These are phyloP conservation scores for Athrips mouffetella DNA, from an alignment of 2,888 invertebrate species.

Conservation along the genomic window DNA sequence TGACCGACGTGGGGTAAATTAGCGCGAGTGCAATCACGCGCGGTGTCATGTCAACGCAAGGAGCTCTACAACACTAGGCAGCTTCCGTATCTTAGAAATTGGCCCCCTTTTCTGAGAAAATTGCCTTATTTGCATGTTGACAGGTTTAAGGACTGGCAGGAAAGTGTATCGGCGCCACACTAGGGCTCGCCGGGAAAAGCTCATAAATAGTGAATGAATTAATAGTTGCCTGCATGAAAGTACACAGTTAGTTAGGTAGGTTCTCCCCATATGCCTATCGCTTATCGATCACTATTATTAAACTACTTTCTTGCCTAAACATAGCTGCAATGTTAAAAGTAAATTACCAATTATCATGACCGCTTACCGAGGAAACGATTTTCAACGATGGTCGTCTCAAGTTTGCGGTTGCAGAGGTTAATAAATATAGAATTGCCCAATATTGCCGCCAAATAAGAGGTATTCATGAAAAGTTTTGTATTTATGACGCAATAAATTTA, in stretches of 20 bases:
- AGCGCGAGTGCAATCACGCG: slow-evolving; percentile 30
- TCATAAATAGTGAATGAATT: slow-evolving; percentile 7
- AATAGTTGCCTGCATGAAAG: slow-evolving; percentile 9
- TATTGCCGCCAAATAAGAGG: no score
- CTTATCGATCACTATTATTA: slow-evolving; percentile 2
- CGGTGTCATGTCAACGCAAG: slow-evolving; percentile 34
- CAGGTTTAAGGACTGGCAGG: slow-evolving; percentile 22
- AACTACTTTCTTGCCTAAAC: background rate
- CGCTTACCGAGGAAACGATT: no score
- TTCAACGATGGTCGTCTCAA: no score
- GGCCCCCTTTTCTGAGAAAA: slow-evolving; percentile 58
- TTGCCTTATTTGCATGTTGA: slow-evolving; percentile 51
- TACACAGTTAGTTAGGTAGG: background rate
- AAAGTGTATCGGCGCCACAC: slow-evolving; percentile 29
- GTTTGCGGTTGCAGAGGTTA: no score
- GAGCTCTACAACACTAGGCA: slow-evolving; percentile 12
- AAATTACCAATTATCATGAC: no score
- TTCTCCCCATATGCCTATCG: slow-evolving; percentile 6
- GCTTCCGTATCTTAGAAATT: slow-evolving; percentile 54
- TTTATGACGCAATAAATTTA: no score
- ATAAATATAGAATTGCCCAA: no score
- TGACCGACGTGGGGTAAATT: no score
- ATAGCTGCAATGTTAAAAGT: background rate
- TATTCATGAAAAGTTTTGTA: no score
- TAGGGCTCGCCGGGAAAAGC: background rate